Evolutionary conservation across 53 echinoderm and acorn worm genomes (phyloP), one percentile per base, ranked within the genome.

Genomic region (Temnopleurus reevesii): DNA sequence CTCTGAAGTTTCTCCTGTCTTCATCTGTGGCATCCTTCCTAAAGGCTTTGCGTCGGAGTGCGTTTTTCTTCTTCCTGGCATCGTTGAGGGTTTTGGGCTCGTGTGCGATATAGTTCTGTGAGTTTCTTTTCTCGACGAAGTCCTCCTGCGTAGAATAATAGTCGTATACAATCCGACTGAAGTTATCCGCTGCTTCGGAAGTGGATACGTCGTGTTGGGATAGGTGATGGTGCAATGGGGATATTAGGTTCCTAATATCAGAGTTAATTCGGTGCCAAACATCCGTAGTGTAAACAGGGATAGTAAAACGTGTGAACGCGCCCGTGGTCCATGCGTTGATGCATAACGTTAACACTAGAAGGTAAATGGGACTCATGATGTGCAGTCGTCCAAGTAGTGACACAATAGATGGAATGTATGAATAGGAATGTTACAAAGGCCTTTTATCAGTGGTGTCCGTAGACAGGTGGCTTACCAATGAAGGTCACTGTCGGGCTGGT

Each of bases 41-140:
- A 55, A 71, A 89, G 2, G 77, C 55, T 57, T 35, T 77, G 18
- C 43, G 23, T 1, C 77, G 56, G 25, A 89, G 77, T 3, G 23
- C 28, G 51, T 89, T 89, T 57, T 89, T 89, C 58, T 34, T 89
- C 55, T 89, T 89, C 43, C 77, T 38, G 24, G 89, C 77, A n/a
- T 89, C 89, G 8, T 56, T 29, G 29, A 89, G 55, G 15, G 89
- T 89, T 66, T 89, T 76, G 44, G 77, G 49, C 18, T 86, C 65
- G 18, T 86, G 86, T 46, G 36, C 47, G 15, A 86, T 64, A n/a
- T 86, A 86, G 24, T 45, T 21, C 30, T 59, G 36, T 5, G 59
- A 84, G 31, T 59, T 84, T 23, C 12, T 58, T 6, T 84, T 59
- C 2, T 15, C n/a, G 45, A 84, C 45, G 45, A 84, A 59, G 55